phyloP scores from a whole-genome alignment of 1,140 invertebrate genomes.

The Proctacanthus coquilletti region DNA sequence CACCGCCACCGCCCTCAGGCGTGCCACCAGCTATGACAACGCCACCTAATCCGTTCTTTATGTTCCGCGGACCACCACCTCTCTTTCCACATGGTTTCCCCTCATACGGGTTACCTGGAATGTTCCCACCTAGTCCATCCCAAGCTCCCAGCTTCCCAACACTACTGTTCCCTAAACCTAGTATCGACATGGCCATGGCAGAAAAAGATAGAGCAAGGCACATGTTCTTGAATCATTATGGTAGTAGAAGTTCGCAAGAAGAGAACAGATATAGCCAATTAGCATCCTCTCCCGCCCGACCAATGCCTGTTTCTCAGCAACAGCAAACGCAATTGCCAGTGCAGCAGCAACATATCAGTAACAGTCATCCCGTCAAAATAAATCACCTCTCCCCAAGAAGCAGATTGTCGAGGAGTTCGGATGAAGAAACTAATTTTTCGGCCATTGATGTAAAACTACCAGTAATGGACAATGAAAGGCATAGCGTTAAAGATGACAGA shows the following conservation, averaged over 20 bases:
- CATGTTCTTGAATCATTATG: too few species aligned
- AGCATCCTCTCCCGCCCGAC: too few species aligned
- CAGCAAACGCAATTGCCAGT: too few species aligned
- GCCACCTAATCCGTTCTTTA: constrained; percentile 46
- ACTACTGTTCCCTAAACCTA: constrained; percentile 38
- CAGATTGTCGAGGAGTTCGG: constrained; percentile 10
- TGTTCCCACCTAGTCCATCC: constrained; percentile 24
- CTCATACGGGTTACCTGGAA: constrained; percentile 28
- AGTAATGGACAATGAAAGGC: not conserved
- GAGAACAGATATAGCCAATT: too few species aligned
- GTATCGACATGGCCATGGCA: constrained; percentile 12
- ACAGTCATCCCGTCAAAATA: not conserved
- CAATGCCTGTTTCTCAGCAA: too few species aligned
- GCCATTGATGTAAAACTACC: not conserved
- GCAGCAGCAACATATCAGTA: not conserved
- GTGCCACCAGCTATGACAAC: constrained; percentile 32
- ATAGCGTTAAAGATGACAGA: not conserved
- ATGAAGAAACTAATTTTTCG: constrained; percentile 8
- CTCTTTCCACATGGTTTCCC: constrained; percentile 37
- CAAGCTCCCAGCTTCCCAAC: constrained; percentile 33
- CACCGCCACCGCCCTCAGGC: constrained; percentile 27
- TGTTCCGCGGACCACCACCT: constrained; percentile 33
- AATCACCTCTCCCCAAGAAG: constrained; percentile 2
- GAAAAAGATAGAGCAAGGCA: not conserved
- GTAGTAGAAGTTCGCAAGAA: too few species aligned